phyloP scores from a whole-genome alignment of 2,113 vertebrate species.

The Lophochroa leadbeateri region DNA sequence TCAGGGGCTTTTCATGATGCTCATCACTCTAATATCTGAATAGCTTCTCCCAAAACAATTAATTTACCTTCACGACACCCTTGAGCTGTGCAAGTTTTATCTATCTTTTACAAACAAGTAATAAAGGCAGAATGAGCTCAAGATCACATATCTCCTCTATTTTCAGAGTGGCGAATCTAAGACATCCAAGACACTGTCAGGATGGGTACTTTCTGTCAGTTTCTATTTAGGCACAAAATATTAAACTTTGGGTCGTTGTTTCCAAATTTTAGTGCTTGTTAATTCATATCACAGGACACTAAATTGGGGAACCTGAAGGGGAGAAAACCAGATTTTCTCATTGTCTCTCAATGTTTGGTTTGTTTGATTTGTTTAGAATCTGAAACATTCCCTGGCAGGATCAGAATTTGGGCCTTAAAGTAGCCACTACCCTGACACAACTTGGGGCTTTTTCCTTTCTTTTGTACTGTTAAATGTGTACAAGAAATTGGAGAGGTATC shows the following conservation, averaged over 20 bases:
- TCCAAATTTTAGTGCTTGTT: neutral
- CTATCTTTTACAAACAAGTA: neutral
- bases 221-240: neutral
- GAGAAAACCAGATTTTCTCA: neutral
- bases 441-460: neutral
- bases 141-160: neutral
- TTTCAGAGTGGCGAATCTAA: neutral
- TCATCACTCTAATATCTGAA: constrained; percentile 19
- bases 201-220: neutral
- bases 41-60: constrained; percentile 43
- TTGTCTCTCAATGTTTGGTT: neutral
- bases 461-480: accelerated
- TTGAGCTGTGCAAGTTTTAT: constrained; percentile 16
- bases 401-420: neutral
- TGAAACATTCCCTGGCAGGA: neutral
- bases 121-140: neutral
- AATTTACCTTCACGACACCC: constrained; percentile 26
- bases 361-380: neutral
- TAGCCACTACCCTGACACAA: neutral
- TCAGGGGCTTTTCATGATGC: neutral
- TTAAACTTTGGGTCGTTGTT: neutral
- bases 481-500: neutral
- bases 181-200: neutral
- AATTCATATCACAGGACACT: neutral
- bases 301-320: neutral